Evolutionary conservation across 2,888 invertebrate genomes (phyloP), one percentile per base, ranked within the genome.

Genomic region (Drosophila multiciliata): DNA sequence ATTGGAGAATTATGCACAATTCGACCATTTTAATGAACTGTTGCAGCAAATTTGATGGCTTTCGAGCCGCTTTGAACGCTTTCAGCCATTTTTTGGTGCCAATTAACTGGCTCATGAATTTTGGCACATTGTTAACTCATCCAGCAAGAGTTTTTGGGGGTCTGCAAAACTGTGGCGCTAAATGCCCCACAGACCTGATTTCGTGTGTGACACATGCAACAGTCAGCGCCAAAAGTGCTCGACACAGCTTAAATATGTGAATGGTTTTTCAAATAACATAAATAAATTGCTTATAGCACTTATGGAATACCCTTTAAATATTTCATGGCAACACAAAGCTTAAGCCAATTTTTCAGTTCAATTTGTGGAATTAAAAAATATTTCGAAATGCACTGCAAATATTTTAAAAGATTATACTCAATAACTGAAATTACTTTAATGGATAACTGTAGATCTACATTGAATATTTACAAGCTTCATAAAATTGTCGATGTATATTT

Each of bases 1-100:
- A 89, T 89, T 85, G 75, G 86, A 76, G 77, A 85, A 89, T 85
- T 85, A 89, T 89, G 87, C 87, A 73, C 78, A 66, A 57, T 89
- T 68, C 45, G 62, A 58, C 68, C 72, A 68, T 89, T 85, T 89
- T 85, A 89, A 85, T 85, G 87, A 85, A 87, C 84, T 82, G 79
- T 60, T 58, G 72, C 66, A 55, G 67, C 63, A 73, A 73, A 75
- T 74, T 80, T 73, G 80, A 82, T 73, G 73, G 63, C 75, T 73
- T 67, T 63, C n/a, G 32, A 55, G 45, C 45, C 63, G 55, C 38
- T 53, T 53, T 35, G 36, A 55, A 54, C n/a, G 55, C 26, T 79
- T 75, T 75, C 61, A 58, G 75, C 38, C 33, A 36, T 29, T 35
- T 29, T 55, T 49, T 38, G 36, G 40, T 48, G 35, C 63, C 80